Base-by-base conservation (phyloP, 37 sponge, comb jelly and placozoan species). In the Hexactinellida sp. region DNA sequence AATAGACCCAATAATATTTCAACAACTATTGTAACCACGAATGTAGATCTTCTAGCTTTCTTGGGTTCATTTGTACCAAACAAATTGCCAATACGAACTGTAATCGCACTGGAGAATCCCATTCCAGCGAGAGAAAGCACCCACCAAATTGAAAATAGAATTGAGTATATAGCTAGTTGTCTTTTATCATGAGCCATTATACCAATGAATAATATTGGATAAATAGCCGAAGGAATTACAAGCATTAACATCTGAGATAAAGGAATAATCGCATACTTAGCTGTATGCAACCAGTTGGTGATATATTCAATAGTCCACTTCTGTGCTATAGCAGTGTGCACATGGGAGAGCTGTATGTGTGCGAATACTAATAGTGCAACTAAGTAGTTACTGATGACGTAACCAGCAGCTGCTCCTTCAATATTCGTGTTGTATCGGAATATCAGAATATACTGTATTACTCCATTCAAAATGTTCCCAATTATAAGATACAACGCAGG, bases 81-180 rank as follows among this genome's bases (percentile, higher is more conserved):
- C 30, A 63, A 63, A 63, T 63, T 63, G 5, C 76, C 76, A 63
- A 63, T 23, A 63, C 76, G 76, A n/a, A 63, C 76, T 10, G 76
- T 63, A 3, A 63, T 63, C 25, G 76, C 76, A 63, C 76, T 63
- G 3, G 76, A 10, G 13, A 63, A 63, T 63, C 76, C 76, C 21
- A 25, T 63, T 63, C 19, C 76, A 32, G 5, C 76, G 32, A 63
- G 76, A n/a, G 19, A 10, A 28, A 63, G 13, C 5, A 63, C 30
- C 21, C 21, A 63, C 34, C 76, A 23, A 25, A 63, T 63, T 7
- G 76, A 63, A 28, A 21, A 63, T 10, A 63, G 13, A n/a, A 63
- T 63, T 32, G 76, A 63, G 76, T 63, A 63, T 32, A 63, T 63
- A 28, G 76, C 76, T 63, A 63, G 21, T n/a, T 63, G 76, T 63